phyloP scores from a whole-genome alignment of 2,113 vertebrate genomes.

The Azemiops feae region DNA sequence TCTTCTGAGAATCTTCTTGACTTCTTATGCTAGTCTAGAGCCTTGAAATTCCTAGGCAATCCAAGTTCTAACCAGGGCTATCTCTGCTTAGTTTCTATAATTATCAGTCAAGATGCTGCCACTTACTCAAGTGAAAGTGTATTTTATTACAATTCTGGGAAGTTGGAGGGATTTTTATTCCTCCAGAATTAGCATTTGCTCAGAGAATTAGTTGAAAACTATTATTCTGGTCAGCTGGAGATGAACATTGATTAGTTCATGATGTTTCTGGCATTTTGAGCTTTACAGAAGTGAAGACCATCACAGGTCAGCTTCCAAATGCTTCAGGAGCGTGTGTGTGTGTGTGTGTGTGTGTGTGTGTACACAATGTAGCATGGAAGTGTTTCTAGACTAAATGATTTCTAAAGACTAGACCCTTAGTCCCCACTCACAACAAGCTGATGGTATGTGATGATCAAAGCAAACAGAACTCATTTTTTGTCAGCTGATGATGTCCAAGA shows the following conservation, averaged over 20 bases:
- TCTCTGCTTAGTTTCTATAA: not conserved
- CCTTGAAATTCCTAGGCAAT: not conserved
- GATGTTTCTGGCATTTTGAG: not conserved
- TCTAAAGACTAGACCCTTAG: not conserved
- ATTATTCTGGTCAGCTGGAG: not conserved
- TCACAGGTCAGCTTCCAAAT: not conserved
- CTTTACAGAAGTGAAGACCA: not conserved
- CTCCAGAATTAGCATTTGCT: not conserved
- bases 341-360: too few relatives aligned
- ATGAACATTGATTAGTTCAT: not conserved
- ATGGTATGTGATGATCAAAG: not conserved
- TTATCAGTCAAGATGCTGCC: not conserved
- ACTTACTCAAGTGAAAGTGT: not conserved
- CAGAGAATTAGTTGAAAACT: not conserved
- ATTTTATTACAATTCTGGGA: not conserved
- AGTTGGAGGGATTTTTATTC: not conserved
- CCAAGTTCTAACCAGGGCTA: not conserved
- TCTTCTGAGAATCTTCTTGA: not conserved
- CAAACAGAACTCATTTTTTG: too few relatives aligned
- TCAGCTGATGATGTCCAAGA: not conserved
- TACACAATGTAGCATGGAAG: not conserved
- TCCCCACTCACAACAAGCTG: not conserved
- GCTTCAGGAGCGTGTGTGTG: not conserved
- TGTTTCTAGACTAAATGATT: not conserved
- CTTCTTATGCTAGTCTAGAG: not conserved